Percentiles rank a stretch among this genome's conserved stretches.
These are phyloP conservation scores for Hemibagrus wyckioides DNA, from an alignment of 2,113 vertebrate genomes.

Conservation along the genomic window DNA sequence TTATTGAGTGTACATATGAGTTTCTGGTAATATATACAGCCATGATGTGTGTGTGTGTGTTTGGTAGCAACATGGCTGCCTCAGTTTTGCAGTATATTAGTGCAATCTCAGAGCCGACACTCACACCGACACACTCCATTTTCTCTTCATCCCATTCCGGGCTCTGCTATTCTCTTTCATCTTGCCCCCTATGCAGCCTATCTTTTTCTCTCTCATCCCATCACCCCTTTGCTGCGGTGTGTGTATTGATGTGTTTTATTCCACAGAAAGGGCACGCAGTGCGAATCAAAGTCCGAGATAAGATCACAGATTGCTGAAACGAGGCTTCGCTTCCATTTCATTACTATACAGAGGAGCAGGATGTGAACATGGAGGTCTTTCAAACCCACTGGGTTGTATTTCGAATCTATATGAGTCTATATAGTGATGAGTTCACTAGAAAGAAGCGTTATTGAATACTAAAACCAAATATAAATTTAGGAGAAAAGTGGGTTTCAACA, in stretches of 20 bases:
- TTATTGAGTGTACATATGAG: constrained; percentile 32
- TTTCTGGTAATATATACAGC: not conserved
- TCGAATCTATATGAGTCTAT: not conserved
- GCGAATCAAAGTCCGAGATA: constrained; percentile 17
- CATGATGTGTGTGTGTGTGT: constrained; percentile 32
- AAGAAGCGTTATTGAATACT: not conserved
- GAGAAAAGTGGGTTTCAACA: not conserved
- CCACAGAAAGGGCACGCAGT: constrained; percentile 31
- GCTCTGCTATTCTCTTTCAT: constrained; percentile 59
- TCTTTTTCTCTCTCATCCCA: constrained; percentile 45
- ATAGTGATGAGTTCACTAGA: no score
- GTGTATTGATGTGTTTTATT: constrained; percentile 15
- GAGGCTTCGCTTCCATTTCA: constrained; percentile 27
- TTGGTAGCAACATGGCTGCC: constrained; percentile 56
- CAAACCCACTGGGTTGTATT: not conserved
- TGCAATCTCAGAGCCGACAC: constrained; percentile 66
- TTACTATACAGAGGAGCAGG: constrained; percentile 19
- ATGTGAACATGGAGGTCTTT: constrained; percentile 17
- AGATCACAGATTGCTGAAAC: constrained; percentile 25
- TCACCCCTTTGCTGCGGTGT: constrained; percentile 3
- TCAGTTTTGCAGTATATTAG: constrained; percentile 65
- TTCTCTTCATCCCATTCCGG: constrained; percentile 63
- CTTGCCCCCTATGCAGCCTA: constrained; percentile 35
- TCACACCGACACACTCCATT: constrained; percentile 68
- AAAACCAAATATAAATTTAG: not conserved